Evolutionary conservation across 2,888 invertebrate species (phyloP).

Genomic region (Troides oblongomaculatus): DNA sequence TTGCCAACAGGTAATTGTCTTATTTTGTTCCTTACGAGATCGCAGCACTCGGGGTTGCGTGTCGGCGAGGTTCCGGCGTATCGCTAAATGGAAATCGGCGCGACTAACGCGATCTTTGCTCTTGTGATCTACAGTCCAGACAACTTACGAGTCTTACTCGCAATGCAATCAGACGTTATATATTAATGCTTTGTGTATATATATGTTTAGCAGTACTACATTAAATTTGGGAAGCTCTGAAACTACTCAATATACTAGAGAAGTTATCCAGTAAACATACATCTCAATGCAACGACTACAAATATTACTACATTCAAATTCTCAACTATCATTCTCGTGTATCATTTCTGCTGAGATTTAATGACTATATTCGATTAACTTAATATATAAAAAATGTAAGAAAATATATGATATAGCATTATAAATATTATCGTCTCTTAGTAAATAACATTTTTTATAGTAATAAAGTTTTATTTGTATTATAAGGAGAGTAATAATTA

Average conservation of each 20-base stretch:
- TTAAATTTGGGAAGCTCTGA: too few species aligned
- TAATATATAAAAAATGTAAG: too few species aligned
- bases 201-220: too few species aligned
- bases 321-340: too few species aligned
- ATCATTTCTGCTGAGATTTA: too few species aligned
- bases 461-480: not conserved
- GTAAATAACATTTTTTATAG: too few species aligned
- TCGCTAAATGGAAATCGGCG: slow-evolving; percentile 25
- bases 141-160: not conserved
- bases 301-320: too few species aligned
- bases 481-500: slow-evolving; percentile 43
- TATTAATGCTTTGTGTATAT: too few species aligned
- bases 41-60: slow-evolving; percentile 50
- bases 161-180: not conserved
- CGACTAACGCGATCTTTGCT: slow-evolving; percentile 27
- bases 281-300: too few species aligned
- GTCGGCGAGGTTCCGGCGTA: slow-evolving; percentile 32
- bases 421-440: not conserved
- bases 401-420: not conserved
- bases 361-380: too few species aligned
- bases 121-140: not conserved
- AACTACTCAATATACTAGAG: too few species aligned
- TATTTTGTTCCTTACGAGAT: slow-evolving; percentile 58
- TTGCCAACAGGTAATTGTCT: slow-evolving; percentile 74
- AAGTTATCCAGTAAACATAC: too few species aligned